Conservation (phyloP, 2,888 invertebrate species). For the Amblyteles armatorius region DNA sequence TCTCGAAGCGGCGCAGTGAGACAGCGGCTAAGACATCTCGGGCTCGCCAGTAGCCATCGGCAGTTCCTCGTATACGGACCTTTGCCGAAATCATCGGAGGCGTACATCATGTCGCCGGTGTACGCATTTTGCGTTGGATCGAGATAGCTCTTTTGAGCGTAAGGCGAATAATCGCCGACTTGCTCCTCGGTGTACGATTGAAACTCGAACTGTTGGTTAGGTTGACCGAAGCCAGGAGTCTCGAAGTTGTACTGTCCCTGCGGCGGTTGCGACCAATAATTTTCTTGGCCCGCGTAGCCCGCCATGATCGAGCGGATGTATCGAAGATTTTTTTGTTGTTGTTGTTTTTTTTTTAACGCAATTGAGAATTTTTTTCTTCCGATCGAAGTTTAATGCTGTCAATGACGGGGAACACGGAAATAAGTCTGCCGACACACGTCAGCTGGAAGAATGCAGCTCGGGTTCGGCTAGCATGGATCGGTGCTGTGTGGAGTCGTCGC, state of each 20-base stretch:
- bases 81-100: conserved; percentile 78
- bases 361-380: not conserved
- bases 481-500: not conserved
- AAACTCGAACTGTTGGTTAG: conserved; percentile 83
- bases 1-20: not conserved
- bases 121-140: conserved; percentile 79
- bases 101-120: conserved; percentile 76
- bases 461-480: not conserved
- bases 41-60: not conserved
- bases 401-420: conserved; percentile 12
- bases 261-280: conserved; percentile 78
- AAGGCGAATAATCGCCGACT: conserved; percentile 75
- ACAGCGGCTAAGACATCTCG: not conserved
- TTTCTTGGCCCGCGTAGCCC: conserved; percentile 78
- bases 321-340: not conserved
- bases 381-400: conserved; percentile 14
- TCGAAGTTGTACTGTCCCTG: conserved; percentile 85
- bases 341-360: not conserved
- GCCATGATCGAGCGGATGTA: conserved; percentile 75
- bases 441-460: conserved; percentile 21
- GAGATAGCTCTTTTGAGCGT: conserved; percentile 77
- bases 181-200: conserved; percentile 79
- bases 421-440: conserved; percentile 34
- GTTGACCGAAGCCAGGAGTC: conserved; percentile 85
- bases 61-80: conserved; percentile 71